Percentiles rank a stretch among this genome's conserved stretches.
Evolutionary conservation across 92 coral and sea anemone genomes (phyloP).

Genomic region (Phymanthus crucifer): DNA sequence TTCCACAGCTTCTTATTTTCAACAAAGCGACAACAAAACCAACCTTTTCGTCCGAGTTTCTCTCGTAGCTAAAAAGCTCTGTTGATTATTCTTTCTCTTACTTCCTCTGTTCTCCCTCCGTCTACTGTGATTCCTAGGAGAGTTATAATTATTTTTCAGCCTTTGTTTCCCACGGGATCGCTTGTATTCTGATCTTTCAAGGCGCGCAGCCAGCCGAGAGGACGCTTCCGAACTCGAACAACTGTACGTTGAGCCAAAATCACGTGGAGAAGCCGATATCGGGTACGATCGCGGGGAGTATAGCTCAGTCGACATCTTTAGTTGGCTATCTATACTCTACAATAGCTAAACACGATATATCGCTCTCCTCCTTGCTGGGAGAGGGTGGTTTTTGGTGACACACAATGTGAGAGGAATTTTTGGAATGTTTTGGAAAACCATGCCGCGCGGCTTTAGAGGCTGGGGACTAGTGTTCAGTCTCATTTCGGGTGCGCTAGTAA

Average conservation of each 20-base stretch:
- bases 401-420: constrained; percentile 45
- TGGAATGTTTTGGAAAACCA: constrained; percentile 42
- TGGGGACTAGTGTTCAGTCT: constrained; percentile 22
- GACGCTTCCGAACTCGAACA: constrained; percentile 86
- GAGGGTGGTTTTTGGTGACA: neutral
- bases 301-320: constrained; percentile 76
- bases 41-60: constrained; percentile 36
- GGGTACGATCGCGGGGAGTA: constrained; percentile 65
- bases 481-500: neutral
- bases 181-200: constrained; percentile 93
- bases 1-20: neutral
- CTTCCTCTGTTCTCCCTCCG: constrained; percentile 29
- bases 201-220: constrained; percentile 86
- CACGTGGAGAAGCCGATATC: constrained; percentile 51
- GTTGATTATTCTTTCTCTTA: constrained; percentile 34
- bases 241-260: constrained; percentile 65
- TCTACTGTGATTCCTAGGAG: constrained; percentile 49
- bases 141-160: constrained; percentile 61
- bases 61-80: constrained; percentile 17
- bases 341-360: neutral
- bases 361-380: neutral
- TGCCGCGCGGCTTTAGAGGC: constrained; percentile 17
- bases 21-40: neutral
- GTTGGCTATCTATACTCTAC: neutral
- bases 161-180: constrained; percentile 88